phyloP scores from a whole-genome alignment of 2,113 vertebrate species.

The Martes martes region DNA sequence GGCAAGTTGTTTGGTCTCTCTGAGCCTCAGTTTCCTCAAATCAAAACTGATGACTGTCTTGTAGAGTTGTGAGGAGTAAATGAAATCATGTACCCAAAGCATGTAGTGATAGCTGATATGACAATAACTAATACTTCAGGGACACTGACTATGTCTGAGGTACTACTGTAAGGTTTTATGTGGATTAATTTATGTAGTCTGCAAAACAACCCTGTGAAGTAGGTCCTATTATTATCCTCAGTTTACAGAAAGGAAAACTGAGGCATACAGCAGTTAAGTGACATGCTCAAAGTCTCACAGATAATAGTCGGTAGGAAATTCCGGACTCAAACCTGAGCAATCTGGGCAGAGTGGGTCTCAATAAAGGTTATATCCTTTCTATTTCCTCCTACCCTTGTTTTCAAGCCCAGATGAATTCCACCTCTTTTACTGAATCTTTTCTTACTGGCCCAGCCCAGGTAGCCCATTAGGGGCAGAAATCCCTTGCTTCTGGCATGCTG shows the following conservation, averaged over 20 bases:
- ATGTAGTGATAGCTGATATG: neutral
- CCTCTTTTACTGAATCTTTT: neutral
- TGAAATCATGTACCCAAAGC: neutral
- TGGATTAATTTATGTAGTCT: neutral
- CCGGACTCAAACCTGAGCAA: neutral
- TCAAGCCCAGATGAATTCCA: neutral
- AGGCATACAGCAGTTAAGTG: neutral
- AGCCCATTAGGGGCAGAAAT: neutral
- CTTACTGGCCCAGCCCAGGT: neutral
- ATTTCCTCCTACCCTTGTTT: neutral
- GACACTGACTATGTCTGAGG: neutral
- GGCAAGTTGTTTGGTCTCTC: neutral
- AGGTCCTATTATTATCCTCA: neutral
- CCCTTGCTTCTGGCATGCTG: neutral
- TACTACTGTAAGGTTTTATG: neutral
- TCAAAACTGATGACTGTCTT: neutral
- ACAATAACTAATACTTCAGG: neutral
- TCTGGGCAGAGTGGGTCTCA: neutral
- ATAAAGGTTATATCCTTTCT: neutral
- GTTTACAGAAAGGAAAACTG: neutral
- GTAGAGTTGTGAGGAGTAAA: neutral
- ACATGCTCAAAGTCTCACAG: constrained; percentile 22
- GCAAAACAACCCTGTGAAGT: neutral
- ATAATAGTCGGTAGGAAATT: neutral
- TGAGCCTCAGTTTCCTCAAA: neutral